Base-by-base conservation (phyloP, 2,113 vertebrate species). In the Ceratotherium simum region DNA sequence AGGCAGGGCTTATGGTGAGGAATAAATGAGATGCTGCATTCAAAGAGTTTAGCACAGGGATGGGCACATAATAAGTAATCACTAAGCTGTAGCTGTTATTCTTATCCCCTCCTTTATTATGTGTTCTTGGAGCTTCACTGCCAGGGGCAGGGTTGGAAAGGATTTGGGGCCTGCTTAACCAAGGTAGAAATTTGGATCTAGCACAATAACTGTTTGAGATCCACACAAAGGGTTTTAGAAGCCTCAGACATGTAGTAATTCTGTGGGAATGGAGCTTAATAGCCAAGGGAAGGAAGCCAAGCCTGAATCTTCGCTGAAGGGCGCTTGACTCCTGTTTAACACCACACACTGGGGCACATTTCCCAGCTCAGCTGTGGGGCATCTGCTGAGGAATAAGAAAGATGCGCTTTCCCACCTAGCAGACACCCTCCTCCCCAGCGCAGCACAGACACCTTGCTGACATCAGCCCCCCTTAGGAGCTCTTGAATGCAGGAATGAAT, bases 161-260 rank as follows among this genome's bases (percentile, higher is more conserved):
- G 58, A 96, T 95, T 87, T 83, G 17, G 76, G 62, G 76, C 31
- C 92, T 94, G 84, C 78, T 96, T 84, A 96, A 97, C 70, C 95
- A 96, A 96, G 73, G 81, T 79, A 13, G 8, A 3, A 95, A 95
- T 93, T 95, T 97, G 93, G 73, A 97, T 90, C 16, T 18, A 81
- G 39, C 36, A 90, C 62, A 97, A 64, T 78, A 84, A 82, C 72
- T 75, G 42, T 96, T 91, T 97, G 93, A 98, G 54, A 95, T 58
- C 17, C 73, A 84, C 90, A 92, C 96, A 97, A 96, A 97, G 79
- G 33, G 36, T 87, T 97, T 98, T 93, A 97, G 89, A 97, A 97
- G 56, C 42, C 93, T 96, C 90, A 97, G 93, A 92, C 98, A 90
- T 92, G 85, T 83, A 93, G 46, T 95, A 79, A 96, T 97, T 98